A percentile compares a stretch with the other conserved stretches of the same genome.
These are phyloP conservation scores for Drosophila greeni DNA, from an alignment of 2,888 invertebrate genomes.

Conservation along the genomic window DNA sequence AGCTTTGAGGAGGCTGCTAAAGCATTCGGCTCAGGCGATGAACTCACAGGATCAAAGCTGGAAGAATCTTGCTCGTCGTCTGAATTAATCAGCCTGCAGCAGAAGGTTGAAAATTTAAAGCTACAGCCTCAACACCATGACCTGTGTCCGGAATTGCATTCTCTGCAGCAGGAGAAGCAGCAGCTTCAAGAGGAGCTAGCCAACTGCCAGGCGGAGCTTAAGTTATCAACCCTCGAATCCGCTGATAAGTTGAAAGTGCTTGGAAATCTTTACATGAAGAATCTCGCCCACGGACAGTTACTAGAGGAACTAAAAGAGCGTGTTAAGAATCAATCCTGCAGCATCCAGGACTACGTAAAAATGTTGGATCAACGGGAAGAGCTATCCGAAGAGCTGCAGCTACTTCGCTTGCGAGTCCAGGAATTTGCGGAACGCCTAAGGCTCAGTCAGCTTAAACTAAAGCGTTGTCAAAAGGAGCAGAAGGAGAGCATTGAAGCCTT, in stretches of 20 bases:
- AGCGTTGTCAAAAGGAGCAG: constrained; percentile 6
- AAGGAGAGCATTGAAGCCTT: constrained; percentile 16
- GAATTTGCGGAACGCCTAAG: constrained; percentile 21
- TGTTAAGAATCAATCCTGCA: not conserved
- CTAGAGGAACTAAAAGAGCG: constrained; percentile 4
- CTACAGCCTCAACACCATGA: not conserved
- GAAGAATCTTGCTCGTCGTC: not conserved
- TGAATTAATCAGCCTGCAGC: constrained; percentile 3
- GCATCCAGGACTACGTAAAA: not conserved
- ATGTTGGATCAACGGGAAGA: constrained; percentile 1
- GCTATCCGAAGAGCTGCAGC: not conserved
- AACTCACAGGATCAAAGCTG: not conserved
- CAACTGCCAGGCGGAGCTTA: not conserved
- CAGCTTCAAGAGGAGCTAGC: constrained; percentile 15
- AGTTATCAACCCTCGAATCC: not conserved
- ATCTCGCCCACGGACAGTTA: constrained; percentile 1
- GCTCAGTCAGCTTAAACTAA: constrained; percentile 13
- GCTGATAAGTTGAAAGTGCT: not conserved
- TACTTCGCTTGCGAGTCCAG: constrained; percentile 1
- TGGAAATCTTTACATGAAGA: constrained; percentile 7
- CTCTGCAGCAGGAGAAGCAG: constrained; percentile 1
- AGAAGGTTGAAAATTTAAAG: not conserved
- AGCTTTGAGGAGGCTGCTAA: not conserved
- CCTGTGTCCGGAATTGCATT: not conserved
- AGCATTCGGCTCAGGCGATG: not conserved